Conservation (phyloP, 2,797 vertebrate genomes). For the Carapus acus region DNA sequence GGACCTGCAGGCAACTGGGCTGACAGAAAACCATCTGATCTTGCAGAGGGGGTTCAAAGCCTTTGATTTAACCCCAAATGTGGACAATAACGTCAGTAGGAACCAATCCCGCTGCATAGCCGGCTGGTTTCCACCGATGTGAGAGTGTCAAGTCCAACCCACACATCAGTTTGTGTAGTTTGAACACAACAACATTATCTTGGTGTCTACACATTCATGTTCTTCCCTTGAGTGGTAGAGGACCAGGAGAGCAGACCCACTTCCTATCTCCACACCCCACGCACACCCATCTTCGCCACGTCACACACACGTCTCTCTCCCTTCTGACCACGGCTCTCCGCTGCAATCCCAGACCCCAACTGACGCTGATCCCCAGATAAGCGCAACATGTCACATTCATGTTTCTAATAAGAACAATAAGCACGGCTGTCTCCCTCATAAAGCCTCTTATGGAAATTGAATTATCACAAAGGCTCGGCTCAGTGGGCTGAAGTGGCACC, state of each 20-base stretch:
- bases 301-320: conserved; percentile 38
- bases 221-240: conserved; percentile 41
- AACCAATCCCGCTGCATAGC: too few species aligned
- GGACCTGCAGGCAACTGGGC: too few species aligned
- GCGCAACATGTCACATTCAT: conserved; percentile 55
- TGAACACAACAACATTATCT: too few species aligned
- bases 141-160: too few species aligned
- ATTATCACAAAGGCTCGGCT: conserved; percentile 58
- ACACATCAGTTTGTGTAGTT: too few species aligned
- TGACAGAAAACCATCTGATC: too few species aligned
- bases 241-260: conserved; percentile 61
- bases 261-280: conserved; percentile 58
- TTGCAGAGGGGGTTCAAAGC: too few species aligned
- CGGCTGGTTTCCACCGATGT: too few species aligned
- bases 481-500: conserved; percentile 37
- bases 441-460: conserved; percentile 65
- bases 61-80: too few species aligned
- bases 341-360: conserved; percentile 49
- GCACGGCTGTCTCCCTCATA: conserved; percentile 55
- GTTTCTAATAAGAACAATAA: conserved; percentile 68
- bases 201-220: too few species aligned
- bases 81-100: too few species aligned
- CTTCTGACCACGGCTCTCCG: conserved; percentile 33
- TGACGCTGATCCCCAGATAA: conserved; percentile 53
- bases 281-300: conserved; percentile 31